Base-by-base conservation (phyloP, 2,888 invertebrate genomes). In the Pomacea canaliculata region DNA sequence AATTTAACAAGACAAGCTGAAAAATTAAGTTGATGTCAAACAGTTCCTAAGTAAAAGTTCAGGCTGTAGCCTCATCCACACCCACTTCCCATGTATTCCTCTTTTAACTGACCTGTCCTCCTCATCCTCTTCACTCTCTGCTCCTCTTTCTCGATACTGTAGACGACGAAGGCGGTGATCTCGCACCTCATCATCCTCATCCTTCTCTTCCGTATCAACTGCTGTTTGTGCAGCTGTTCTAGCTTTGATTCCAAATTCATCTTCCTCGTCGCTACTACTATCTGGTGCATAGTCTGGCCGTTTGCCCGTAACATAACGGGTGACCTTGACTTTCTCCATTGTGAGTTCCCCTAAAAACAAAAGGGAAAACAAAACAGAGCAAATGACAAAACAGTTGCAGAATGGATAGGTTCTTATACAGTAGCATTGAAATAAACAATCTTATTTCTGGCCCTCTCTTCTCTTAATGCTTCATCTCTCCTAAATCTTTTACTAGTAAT, bases 271-370 rank as follows among this genome's bases (percentile, higher is more conserved):
- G 78, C 95, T 95, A 94, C 94, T 88, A 65, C 88, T 87, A 56
- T 88, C 96, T 62, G 91, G 96, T 4, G 98, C 98, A 92, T 97
- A 98, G 88, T 98, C 97, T 27, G 98, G 98, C 83, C 97, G 94
- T 92, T 99, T 98, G 79, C 99, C 99, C 51, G 98, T 97, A 79
- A 99, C 97, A 90, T 99, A 99, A 73, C 99, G 94, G 90, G 97
- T 97, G 0, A 99, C 99, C 92, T 99, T 99, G 56, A 99, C 99
- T 91, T 99, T 99, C 93, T 99, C 96, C 99, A 99, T 99, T 86
- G 97, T 96, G 84, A 98, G 93, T 92, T 98, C 97, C 89, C 98
- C 97, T 97, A 78, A 51, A 51, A 66, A 56, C 16, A 2, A 13
- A 56, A 37, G 37, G 37, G 23, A 23, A 37, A 37, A 37, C 62